Conservation (phyloP, 2,113 vertebrate genomes). For the Falcunculus frontatus region DNA sequence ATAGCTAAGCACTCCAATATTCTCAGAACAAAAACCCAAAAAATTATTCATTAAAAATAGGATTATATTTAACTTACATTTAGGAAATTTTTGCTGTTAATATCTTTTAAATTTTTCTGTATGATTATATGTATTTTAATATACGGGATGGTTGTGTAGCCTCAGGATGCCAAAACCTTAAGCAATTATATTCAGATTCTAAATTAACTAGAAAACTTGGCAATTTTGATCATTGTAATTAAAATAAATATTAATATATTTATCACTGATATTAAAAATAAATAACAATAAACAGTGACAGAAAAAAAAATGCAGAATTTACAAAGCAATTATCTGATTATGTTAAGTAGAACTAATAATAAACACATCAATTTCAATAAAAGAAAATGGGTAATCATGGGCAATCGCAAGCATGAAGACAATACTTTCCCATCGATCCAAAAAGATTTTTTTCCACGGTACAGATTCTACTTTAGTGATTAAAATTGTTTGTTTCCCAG, state of each 20-base stretch:
- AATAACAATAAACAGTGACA: neutral
- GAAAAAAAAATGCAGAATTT: neutral
- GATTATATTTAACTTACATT: neutral
- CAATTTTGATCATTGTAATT: neutral
- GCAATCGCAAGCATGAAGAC: neutral
- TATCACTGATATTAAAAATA: neutral
- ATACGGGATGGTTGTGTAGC: neutral
- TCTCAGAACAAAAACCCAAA: neutral
- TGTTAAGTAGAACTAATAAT: neutral
- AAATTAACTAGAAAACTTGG: neutral
- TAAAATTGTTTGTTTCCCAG: neutral
- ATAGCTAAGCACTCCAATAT: neutral
- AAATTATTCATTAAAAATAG: neutral
- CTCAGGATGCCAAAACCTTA: neutral
- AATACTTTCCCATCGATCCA: neutral
- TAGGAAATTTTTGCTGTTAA: accelerated
- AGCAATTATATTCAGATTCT: neutral
- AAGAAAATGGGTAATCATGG: neutral
- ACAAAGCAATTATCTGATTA: neutral
- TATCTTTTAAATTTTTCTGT: neutral
- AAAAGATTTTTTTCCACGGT: accelerated
- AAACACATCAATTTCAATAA: neutral
- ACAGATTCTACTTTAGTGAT: neutral
- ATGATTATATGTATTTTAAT: neutral
- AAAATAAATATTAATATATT: neutral